These are phyloP conservation scores for Dinocampus coccinellae DNA, from an alignment of 2,888 invertebrate species.

Conservation along the genomic window DNA sequence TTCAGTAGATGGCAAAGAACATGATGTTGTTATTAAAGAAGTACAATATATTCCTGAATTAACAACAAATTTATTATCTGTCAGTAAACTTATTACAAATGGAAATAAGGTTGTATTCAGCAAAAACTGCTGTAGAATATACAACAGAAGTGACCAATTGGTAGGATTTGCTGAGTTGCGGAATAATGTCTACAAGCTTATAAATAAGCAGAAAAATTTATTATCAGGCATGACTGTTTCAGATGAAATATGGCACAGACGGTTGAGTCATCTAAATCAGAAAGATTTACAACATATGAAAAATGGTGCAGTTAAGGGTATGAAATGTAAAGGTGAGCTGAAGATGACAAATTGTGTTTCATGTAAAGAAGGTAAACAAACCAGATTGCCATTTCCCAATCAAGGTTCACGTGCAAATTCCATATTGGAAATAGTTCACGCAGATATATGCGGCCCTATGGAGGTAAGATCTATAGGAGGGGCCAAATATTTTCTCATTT, in stretches of 20 bases:
- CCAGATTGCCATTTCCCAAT: neutral
- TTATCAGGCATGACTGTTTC: neutral
- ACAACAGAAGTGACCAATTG: constrained; percentile 35
- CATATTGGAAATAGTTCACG: neutral
- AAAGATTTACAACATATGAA: neutral
- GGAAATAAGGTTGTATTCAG: constrained; percentile 46
- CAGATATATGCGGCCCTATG: no score
- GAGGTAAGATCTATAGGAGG: neutral
- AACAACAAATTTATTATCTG: constrained; percentile 50
- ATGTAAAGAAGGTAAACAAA: neutral
- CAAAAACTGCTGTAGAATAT: constrained; percentile 40
- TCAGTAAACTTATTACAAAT: constrained; percentile 48
- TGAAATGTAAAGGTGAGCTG: neutral
- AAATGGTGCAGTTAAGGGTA: neutral
- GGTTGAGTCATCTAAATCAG: neutral
- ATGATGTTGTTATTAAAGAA: constrained; percentile 40
- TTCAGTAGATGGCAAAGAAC: constrained; percentile 29
- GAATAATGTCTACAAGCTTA: neutral
- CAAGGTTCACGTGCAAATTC: neutral
- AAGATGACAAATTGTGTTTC: neutral
- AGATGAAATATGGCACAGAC: neutral
- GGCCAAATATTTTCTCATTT: neutral
- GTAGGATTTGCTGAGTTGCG: constrained; percentile 37
- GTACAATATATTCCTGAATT: constrained; percentile 46
- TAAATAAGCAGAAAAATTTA: neutral